Conservation (phyloP, 2,888 invertebrate species). For the Ophion slaviceki region DNA sequence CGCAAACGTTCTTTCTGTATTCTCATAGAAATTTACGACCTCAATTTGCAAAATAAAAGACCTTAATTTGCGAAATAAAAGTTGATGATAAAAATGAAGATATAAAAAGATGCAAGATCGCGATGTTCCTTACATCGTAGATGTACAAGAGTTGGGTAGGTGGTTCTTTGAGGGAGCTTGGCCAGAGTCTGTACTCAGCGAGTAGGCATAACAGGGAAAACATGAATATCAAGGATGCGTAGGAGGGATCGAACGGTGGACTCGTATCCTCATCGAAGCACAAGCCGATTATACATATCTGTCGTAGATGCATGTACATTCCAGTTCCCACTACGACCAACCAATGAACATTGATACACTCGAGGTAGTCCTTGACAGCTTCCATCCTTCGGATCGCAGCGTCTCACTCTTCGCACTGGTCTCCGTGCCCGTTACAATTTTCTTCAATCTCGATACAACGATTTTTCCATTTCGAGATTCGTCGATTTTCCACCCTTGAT, state of each 20-base stretch:
- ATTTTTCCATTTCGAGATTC: not conserved
- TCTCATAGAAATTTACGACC: too few species aligned
- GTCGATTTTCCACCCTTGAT: not conserved
- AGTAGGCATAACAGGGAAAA: constrained; percentile 80
- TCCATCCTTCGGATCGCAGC: constrained; percentile 73
- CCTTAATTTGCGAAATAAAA: too few species aligned
- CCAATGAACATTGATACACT: constrained; percentile 80
- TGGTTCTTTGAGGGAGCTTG: constrained; percentile 80
- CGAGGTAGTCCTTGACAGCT: constrained; percentile 74
- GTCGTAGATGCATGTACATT: constrained; percentile 80
- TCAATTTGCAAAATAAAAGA: too few species aligned
- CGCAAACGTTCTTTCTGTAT: too few species aligned
- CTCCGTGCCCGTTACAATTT: not conserved
- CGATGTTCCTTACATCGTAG: constrained; percentile 76
- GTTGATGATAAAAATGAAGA: not conserved
- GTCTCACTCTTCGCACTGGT: not conserved
- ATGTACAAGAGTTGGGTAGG: constrained; percentile 79
- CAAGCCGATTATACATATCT: constrained; percentile 81
- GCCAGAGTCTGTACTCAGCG: constrained; percentile 82
- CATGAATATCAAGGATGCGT: constrained; percentile 78
- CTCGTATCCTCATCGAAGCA: constrained; percentile 75
- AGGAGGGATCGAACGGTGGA: constrained; percentile 78
- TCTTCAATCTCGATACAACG: constrained; percentile 7
- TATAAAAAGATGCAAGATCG: not conserved
- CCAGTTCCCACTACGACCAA: constrained; percentile 78